Conservation (phyloP, 2,888 invertebrate genomes). For the Drosophila pseudotalamancana region DNA sequence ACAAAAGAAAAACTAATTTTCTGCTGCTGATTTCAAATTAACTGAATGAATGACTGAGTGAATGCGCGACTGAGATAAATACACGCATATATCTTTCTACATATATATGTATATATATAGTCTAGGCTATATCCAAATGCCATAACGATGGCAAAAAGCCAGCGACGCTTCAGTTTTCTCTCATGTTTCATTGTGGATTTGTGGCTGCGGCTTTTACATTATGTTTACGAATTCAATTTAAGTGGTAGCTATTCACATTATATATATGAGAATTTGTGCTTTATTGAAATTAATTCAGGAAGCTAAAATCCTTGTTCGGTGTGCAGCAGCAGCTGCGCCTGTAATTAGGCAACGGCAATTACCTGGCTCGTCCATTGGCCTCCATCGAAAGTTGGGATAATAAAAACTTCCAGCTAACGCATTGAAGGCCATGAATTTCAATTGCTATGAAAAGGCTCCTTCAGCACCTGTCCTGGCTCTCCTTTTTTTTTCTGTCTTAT, state of each 20-base stretch:
- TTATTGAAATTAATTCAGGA: not conserved
- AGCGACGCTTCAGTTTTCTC: constrained; percentile 9
- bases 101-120: not conserved
- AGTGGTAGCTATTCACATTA: constrained; percentile 2
- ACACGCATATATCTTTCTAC: constrained; percentile 12
- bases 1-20: constrained; percentile 79
- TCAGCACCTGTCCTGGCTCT: not conserved
- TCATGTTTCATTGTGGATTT: constrained; percentile 40
- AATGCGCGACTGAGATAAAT: constrained; percentile 47
- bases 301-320: constrained; percentile 1
- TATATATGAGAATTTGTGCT: constrained; percentile 14
- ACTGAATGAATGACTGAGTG: constrained; percentile 73
- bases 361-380: constrained; percentile 26
- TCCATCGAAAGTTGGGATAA: constrained; percentile 31
- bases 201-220: constrained; percentile 18
- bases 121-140: constrained; percentile 17
- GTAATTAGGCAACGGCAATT: constrained; percentile 50
- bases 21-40: constrained; percentile 82
- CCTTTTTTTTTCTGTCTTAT: not conserved
- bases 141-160: constrained; percentile 37
- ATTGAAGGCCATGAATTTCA: constrained; percentile 69
- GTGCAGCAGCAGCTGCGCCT: constrained; percentile 47
- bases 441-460: constrained; percentile 39
- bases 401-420: constrained; percentile 39
- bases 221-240: constrained; percentile 27